Base-by-base conservation (phyloP, 1,140 invertebrate genomes). In the Mamestra configurata region DNA sequence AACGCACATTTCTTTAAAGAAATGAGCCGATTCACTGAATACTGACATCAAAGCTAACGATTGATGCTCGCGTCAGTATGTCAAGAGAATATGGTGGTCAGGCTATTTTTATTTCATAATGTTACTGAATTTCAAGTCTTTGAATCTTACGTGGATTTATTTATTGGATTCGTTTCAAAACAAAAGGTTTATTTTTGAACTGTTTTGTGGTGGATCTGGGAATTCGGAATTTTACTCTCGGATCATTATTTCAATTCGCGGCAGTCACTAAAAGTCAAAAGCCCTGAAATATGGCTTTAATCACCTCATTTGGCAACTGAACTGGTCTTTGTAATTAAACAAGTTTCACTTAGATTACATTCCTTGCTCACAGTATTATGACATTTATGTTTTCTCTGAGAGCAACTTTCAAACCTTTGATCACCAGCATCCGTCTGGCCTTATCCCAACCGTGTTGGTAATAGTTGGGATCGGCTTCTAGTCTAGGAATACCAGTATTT, bases 1-100 rank as follows among this genome's bases (percentile, higher is more conserved):
- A 77, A 51, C 61, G n/a, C 10, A 55, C 46, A 66, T 66, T 68
- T 68, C 66, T 24, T 20, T 24, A 68, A 53, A 55, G 46, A 68
- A 77, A 77, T 77, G 75, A 68, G 43, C 13, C 61, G 31, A 68
- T 68, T 77, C 59, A 53, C 27, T 22, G 51, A 53, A 66, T 68
- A 53, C 6, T 55, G 11, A 77, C 46, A 68, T 77, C 75, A 77
- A 77, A 77, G 46, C 7, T 8, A 11, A 13, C 61, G 49, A 77
- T 77, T 77, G 75, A 77, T 77, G 75, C 18, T 18, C 4, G 4
- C 51, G 61, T 77, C 75, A 77, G 4, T 20, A 18, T 61, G 27
- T 66, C 18, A 66, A 55, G 18, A 49, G 53, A 66, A 53, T 53
- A 77, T 61, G 49, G 43, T 46, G 10, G 46, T 0, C 15, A 0